These are phyloP conservation scores for Oligia latruncula DNA, from an alignment of 2,888 invertebrate genomes.

Conservation along the genomic window DNA sequence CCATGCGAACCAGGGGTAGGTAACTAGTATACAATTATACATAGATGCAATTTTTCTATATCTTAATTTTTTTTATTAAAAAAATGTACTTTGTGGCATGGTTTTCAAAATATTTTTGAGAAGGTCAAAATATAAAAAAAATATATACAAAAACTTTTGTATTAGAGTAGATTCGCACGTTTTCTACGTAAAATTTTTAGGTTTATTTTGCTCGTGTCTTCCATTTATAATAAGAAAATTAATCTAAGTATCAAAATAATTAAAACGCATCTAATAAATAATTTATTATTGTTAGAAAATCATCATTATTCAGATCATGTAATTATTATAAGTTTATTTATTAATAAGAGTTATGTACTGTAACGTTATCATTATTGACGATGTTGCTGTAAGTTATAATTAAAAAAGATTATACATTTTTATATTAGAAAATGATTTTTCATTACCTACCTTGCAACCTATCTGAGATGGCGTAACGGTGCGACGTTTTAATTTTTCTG, in stretches of 20 bases:
- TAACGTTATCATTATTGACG: neutral
- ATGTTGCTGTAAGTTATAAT: neutral
- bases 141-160: neutral
- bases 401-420: neutral
- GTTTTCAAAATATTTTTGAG: neutral
- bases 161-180: too few relatives aligned
- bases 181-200: neutral
- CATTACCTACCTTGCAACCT: neutral
- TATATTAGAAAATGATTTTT: slow-evolving; percentile 2
- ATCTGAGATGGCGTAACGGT: neutral
- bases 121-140: neutral
- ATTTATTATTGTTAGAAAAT: neutral
- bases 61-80: neutral
- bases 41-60: neutral
- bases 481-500: neutral
- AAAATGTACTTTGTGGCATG: neutral
- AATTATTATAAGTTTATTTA: neutral
- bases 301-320: slow-evolving; percentile 3
- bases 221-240: neutral
- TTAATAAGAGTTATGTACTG: neutral
- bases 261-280: neutral
- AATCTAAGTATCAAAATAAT: neutral
- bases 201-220: neutral
- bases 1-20: too few relatives aligned
- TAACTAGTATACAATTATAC: too few relatives aligned